Base-by-base conservation (phyloP, 2,113 vertebrate species). In the Pavo muticus region DNA sequence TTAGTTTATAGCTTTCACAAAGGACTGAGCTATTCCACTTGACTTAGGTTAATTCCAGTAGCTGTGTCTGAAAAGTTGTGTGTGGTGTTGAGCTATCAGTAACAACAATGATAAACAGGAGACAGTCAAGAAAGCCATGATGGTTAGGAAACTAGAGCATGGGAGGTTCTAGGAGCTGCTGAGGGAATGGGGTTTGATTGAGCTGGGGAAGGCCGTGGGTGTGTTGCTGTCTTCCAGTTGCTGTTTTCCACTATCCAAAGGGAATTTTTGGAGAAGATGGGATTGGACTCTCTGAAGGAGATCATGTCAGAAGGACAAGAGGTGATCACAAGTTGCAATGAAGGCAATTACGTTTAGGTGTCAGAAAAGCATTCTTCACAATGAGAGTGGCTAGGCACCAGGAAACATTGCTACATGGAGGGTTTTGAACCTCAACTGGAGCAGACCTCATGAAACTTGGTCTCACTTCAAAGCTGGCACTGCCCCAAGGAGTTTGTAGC, bases 351-450 rank as follows among this genome's bases (percentile, higher is more conserved):
- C 47, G 4, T 69, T 68, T 57, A 29, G 2, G 35, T 61, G 10
- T 30, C 61, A 76, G 44, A 13, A 73, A 42, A 32, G 7, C 74
- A 19, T 68, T 81, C 39, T 75, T 90, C 16, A 30, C 50, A 2
- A 9, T 69, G 9, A 48, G 4, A 50, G 24, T 44, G 25, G 8
- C 4, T 23, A 72, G 72, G 9, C 35, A 73, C 32, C 11, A 20
- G 37, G 32, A 39, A 64, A 83, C 79, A 20, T 64, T 18, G 5
- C 6, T 79, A 14, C 20, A 21, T 72, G 8, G 23, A 47, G 21
- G 2, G 56, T 88, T 94, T 74, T 0, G 0, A 73, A 63, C 30
- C 4, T 70, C 30, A 30, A 0, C 10, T 52, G 48, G 24, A 44
- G 42, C 42, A n/a, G 42, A 67, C 29, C 64, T 68, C 42, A 45